Evolutionary conservation across 1,140 invertebrate species (phyloP).

Genomic region (Lepidurus apus): DNA sequence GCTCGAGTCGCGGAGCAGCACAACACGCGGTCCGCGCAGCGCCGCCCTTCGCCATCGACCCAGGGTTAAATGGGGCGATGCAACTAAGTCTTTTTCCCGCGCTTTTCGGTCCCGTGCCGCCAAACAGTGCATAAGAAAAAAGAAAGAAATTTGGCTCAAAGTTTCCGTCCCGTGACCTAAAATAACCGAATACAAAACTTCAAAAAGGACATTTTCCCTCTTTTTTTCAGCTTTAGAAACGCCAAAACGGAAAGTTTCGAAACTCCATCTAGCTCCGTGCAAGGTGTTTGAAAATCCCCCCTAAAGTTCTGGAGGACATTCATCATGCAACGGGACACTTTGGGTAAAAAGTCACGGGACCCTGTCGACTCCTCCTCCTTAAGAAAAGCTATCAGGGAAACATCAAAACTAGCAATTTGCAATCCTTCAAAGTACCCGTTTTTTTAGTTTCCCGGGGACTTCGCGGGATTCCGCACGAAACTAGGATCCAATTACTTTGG

Average conservation of each 20-base stretch:
- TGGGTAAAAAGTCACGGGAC: not conserved
- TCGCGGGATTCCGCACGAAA: not conserved
- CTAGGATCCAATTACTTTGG: not conserved
- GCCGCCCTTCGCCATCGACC: not conserved
- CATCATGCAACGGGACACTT: not conserved
- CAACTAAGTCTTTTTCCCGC: not conserved
- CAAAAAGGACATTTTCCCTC: not conserved
- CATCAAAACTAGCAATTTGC: slow-evolving; percentile 15
- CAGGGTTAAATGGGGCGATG: not conserved
- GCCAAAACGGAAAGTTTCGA: not conserved
- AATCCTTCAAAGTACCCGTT: not conserved
- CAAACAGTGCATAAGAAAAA: not conserved
- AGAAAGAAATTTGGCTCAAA: not conserved
- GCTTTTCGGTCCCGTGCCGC: not conserved
- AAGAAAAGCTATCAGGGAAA: not conserved
- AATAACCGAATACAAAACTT: not conserved
- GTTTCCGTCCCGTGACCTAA: not conserved
- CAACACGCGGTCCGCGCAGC: not conserved
- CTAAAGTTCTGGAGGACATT: not conserved
- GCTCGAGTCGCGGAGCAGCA: not conserved
- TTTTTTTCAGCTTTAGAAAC: not conserved
- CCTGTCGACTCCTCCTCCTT: not conserved
- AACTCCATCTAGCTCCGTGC: not conserved
- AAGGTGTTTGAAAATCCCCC: not conserved
- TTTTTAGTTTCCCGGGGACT: not conserved